phyloP scores from a whole-genome alignment of 2,888 invertebrate species.

The Eurytoma californica region DNA sequence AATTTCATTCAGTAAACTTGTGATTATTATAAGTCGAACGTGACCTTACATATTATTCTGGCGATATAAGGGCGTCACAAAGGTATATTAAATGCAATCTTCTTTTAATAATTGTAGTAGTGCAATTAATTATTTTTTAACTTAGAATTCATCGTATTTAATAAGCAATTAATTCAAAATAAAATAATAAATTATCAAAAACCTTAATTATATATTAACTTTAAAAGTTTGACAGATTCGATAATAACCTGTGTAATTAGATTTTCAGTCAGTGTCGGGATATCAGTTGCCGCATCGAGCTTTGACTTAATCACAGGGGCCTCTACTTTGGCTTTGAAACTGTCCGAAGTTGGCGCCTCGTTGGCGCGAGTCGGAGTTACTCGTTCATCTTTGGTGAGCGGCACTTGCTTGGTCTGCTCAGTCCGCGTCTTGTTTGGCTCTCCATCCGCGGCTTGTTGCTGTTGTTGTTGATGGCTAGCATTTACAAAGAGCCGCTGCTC shows the following conservation, averaged over 20 bases:
- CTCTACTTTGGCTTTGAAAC: constrained; percentile 40
- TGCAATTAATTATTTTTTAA: no score
- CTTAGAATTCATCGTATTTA: no score
- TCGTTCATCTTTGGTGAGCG: constrained; percentile 40
- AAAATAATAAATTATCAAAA: not conserved
- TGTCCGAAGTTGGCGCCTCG: not conserved
- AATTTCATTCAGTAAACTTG: no score
- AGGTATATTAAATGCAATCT: no score
- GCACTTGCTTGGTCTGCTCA: constrained; percentile 22
- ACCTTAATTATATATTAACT: no score
- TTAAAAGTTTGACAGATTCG: not conserved
- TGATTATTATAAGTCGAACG: no score
- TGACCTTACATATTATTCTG: no score
- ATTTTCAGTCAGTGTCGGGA: constrained; percentile 31
- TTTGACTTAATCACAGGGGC: constrained; percentile 44
- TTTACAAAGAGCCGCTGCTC: constrained; percentile 83
- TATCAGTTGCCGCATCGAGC: constrained; percentile 23
- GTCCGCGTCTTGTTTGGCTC: constrained; percentile 35
- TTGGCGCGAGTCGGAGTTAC: constrained; percentile 12
- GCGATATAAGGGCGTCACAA: no score
- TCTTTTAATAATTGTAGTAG: no score
- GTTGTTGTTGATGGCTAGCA: constrained; percentile 75
- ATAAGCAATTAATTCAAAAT: no score
- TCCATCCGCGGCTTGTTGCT: constrained; percentile 64
- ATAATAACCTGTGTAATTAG: constrained; percentile 35